Percentiles rank a stretch among this genome's conserved stretches.
Evolutionary conservation across 2,113 vertebrate species (phyloP).

Genomic region (Buteo buteo): DNA sequence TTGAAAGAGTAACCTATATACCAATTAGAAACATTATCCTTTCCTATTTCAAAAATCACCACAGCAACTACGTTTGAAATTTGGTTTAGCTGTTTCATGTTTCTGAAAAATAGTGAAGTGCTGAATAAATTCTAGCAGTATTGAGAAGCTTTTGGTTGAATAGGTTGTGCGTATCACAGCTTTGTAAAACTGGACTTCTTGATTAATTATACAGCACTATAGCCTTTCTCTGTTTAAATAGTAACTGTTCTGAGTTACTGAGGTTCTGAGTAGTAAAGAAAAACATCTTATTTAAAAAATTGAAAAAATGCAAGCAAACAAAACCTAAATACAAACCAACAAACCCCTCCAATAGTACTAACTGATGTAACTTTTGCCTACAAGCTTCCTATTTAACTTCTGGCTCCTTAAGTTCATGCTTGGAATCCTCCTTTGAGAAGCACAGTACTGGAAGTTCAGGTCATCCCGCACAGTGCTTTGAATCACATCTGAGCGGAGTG

Average conservation of each 20-base stretch:
- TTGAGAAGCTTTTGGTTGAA: background rate
- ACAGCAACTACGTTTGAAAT: background rate
- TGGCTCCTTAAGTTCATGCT: background rate
- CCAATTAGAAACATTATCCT: background rate
- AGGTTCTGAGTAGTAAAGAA: background rate
- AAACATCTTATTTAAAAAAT: background rate
- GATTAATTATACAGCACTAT: background rate
- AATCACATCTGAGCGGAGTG: background rate
- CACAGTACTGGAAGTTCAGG: background rate
- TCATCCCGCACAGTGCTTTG: background rate
- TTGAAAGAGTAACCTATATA: background rate
- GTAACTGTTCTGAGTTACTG: background rate
- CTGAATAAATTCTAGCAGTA: background rate
- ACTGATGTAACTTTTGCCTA: background rate
- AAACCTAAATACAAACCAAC: background rate
- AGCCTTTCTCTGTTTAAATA: background rate
- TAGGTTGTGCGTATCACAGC: background rate
- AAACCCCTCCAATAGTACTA: accelerated
- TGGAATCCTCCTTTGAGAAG: background rate
- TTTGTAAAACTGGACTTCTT: background rate
- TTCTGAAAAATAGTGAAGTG: background rate
- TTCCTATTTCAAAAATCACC: background rate
- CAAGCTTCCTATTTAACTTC: background rate
- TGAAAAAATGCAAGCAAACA: background rate
- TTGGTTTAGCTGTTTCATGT: background rate